Conservation (phyloP, 2,888 invertebrate species). For the Philopedon plagiatum region DNA sequence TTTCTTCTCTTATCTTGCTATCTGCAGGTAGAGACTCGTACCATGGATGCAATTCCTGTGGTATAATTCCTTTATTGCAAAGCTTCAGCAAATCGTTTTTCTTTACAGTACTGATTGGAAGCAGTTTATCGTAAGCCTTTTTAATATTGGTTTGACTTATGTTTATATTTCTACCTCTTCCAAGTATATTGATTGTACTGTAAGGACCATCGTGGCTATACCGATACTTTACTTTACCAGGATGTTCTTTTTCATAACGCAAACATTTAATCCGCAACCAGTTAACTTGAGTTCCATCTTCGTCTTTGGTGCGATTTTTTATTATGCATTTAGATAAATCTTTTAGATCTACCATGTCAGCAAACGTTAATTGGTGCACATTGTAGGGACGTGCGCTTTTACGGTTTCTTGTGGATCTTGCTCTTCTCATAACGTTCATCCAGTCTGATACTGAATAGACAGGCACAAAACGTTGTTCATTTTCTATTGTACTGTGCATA, state of each 20-base stretch:
- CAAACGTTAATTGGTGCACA: background rate
- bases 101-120: no score
- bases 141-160: no score
- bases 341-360: background rate
- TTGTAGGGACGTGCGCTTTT: background rate
- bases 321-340: background rate
- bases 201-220: no score
- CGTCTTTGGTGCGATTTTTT: background rate
- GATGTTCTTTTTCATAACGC: background rate
- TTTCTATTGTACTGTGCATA: constrained; percentile 8
- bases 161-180: no score
- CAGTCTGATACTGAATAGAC: background rate
- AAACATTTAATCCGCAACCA: background rate
- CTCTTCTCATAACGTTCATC: background rate
- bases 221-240: background rate
- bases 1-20: no score
- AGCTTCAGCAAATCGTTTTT: no score
- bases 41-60: no score
- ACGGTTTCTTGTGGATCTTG: background rate
- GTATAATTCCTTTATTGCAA: no score
- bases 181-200: no score
- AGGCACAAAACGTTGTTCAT: background rate
- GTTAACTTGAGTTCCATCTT: no score
- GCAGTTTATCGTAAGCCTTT: background rate
- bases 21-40: no score